phyloP scores from a whole-genome alignment of 2,888 invertebrate species.

The Heteropelma amictum region DNA sequence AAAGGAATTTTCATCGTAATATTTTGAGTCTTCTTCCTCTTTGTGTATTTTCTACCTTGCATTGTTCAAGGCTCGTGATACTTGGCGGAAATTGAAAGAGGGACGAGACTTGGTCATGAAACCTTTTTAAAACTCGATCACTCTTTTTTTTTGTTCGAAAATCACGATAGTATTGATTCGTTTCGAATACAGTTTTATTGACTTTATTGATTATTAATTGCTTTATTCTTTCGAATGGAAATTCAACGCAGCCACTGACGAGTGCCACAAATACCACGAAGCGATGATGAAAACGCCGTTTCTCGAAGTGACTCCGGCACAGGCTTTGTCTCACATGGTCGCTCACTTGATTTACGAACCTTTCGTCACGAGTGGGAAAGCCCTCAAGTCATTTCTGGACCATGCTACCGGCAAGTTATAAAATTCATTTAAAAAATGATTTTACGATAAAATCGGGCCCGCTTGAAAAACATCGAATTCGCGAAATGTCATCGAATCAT shows the following conservation, averaged over 20 bases:
- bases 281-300: constrained; percentile 65
- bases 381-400: constrained; percentile 61
- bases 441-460: too few species aligned
- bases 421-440: too few species aligned
- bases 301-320: constrained; percentile 69
- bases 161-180: too few species aligned
- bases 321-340: constrained; percentile 66
- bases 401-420: constrained; percentile 65
- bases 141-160: too few species aligned
- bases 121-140: too few species aligned
- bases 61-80: too few species aligned
- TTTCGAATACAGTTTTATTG: not conserved
- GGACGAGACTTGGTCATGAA: too few species aligned
- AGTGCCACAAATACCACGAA: constrained; percentile 69
- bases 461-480: too few species aligned
- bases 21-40: too few species aligned
- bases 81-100: too few species aligned
- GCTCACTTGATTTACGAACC: constrained; percentile 63
- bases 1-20: not conserved
- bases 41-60: too few species aligned
- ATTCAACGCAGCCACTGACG: constrained; percentile 56
- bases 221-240: not conserved
- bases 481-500: too few species aligned
- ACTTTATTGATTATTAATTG: not conserved
- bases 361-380: constrained; percentile 59